Evolutionary conservation across 1,140 invertebrate species (phyloP), one percentile per base, ranked within the genome.

Genomic region (Pantala flavescens): DNA sequence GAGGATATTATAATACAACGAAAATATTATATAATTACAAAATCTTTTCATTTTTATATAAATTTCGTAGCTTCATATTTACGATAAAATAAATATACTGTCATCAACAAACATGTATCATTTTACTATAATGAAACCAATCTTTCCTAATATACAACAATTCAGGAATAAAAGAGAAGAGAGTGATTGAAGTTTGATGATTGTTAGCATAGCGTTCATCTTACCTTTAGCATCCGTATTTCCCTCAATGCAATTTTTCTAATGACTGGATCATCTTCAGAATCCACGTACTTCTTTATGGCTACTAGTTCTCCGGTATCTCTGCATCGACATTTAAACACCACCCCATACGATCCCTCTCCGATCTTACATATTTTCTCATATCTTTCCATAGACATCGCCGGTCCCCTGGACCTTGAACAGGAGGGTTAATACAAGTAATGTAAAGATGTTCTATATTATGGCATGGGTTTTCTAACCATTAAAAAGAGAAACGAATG

Each of bases 201-300:
- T 5, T 36, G 9, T 2, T 5, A 2, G 28, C 9, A 36, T 36
- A 9, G 28, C 28, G 28, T 5, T 36, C 9, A 5, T 77, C 77
- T 82, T 83, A 98, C 97, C 89, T 99, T 99, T 0, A 99, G 86
- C 85, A 99, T 93, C 78, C 97, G 87, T 80, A 99, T 98, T 87
- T 99, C 98, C 78, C 98, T 84, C 75, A 99, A 88, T 0, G 98
- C 98, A 76, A 99, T 99, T 84, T 99, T 99, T 76, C 96, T 89
- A 77, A 99, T 99, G 0, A 98, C 88, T 0, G 97, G 97, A 85
- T 99, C 98, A 79, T 99, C 97, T 84, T 99, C 98, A 16, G 96
- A 97, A 83, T 99, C 97, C 12, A 98, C 93, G 83, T 99, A 99
- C 82, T 98, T 97, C 84, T 99, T 99, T 23, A 99, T 98, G 14